phyloP scores from a whole-genome alignment of 2,888 invertebrate genomes.

The Lepas anatifera region DNA sequence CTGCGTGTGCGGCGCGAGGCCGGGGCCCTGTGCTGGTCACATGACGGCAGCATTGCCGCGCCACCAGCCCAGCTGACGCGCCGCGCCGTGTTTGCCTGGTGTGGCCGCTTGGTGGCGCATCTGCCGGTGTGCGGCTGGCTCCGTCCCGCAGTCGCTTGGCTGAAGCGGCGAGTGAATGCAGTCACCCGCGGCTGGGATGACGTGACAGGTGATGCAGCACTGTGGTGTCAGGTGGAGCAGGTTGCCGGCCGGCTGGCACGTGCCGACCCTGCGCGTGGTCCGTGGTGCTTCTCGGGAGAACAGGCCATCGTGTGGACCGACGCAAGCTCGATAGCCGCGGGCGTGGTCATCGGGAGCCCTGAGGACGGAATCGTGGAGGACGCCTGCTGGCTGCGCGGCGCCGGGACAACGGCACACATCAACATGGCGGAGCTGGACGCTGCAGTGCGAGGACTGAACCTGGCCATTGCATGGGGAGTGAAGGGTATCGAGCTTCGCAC shows the following conservation, averaged over 20 bases:
- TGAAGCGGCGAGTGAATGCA: conserved; percentile 12
- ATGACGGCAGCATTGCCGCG: neutral
- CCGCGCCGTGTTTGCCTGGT: conserved; percentile 11
- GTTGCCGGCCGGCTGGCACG: neutral
- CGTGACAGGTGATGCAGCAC: neutral
- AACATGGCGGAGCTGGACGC: too few relatives aligned
- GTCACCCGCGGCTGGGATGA: neutral
- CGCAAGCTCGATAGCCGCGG: neutral
- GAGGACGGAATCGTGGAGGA: too few relatives aligned
- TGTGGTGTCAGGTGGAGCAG: neutral
- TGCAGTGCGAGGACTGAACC: too few relatives aligned
- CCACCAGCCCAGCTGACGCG: conserved; percentile 10
- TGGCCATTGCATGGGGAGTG: too few relatives aligned
- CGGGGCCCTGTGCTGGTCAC: neutral
- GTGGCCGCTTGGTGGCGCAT: conserved; percentile 1
- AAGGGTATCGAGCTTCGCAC: too few relatives aligned
- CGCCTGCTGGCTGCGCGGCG: too few relatives aligned
- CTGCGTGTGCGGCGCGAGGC: neutral
- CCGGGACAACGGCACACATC: too few relatives aligned
- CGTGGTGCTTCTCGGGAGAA: neutral
- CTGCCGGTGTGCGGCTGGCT: conserved; percentile 13
- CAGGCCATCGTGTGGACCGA: neutral
- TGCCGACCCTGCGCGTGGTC: neutral
- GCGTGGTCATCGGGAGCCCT: too few relatives aligned
- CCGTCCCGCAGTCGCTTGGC: neutral